A percentile compares a stretch with the other conserved stretches of the same genome.
phyloP scores from a whole-genome alignment of 2,113 vertebrate species.

The Junco hyemalis region DNA sequence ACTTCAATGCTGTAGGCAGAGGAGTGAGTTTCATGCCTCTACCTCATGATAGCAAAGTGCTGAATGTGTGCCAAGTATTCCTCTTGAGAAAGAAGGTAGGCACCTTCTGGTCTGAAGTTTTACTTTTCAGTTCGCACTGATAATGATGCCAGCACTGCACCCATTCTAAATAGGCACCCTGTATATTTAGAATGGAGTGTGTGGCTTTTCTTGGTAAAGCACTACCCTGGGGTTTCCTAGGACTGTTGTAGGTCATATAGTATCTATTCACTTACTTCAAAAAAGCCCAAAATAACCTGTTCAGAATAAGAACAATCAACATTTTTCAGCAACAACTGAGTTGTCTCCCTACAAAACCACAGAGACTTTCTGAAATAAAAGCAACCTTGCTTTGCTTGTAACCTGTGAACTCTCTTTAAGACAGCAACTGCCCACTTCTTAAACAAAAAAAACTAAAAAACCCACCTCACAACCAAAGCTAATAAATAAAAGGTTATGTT shows the following conservation, averaged over 20 bases:
- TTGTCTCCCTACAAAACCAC: not conserved
- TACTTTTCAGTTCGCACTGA: not conserved
- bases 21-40: not conserved
- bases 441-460: not conserved
- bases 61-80: not conserved
- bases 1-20: not conserved
- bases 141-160: not conserved
- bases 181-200: not conserved
- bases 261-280: not conserved
- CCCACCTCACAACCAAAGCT: not conserved
- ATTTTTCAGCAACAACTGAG: not conserved
- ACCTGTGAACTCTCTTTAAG: fast-evolving
- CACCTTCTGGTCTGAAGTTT: not conserved
- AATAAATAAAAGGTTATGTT: not conserved
- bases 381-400: not conserved
- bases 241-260: not conserved
- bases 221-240: not conserved
- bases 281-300: not conserved
- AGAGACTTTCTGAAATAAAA: not conserved
- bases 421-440: not conserved
- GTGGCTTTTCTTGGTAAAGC: not conserved
- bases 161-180: not conserved
- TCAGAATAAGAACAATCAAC: not conserved
- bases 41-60: not conserved
- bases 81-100: not conserved